A percentile compares a stretch with the other conserved stretches of the same genome.
phyloP scores from a whole-genome alignment of 2,888 invertebrate genomes.

The Nephrotoma appendiculata region DNA sequence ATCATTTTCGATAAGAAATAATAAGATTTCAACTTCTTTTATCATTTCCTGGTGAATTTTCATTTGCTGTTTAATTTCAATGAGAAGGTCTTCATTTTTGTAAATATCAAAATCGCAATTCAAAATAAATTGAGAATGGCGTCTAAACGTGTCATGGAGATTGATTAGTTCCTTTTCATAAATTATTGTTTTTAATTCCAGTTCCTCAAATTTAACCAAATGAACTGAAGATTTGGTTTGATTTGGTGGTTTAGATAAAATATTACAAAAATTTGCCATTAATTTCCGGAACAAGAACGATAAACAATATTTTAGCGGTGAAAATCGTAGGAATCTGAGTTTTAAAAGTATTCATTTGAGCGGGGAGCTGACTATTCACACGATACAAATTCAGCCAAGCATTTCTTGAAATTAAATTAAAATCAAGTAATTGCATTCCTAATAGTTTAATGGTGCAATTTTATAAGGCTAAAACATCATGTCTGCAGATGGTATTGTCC shows the following conservation, averaged over 20 bases:
- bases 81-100: not conserved
- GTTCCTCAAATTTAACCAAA: not conserved
- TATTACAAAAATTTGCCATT: not conserved
- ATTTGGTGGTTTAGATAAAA: not conserved
- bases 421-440: no score
- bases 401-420: no score
- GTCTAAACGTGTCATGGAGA: not conserved
- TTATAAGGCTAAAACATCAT: no score
- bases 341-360: not conserved
- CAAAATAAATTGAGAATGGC: not conserved
- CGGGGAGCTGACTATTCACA: no score
- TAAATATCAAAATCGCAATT: not conserved
- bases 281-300: not conserved
- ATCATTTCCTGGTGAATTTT: not conserved
- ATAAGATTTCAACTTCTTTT: not conserved
- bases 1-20: not conserved
- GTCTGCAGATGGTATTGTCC: no score
- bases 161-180: not conserved
- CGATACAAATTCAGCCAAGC: no score
- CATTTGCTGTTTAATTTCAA: not conserved
- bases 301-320: not conserved
- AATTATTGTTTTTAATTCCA: not conserved
- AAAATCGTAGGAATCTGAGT: not conserved
- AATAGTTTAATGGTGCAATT: no score
- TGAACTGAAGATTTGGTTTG: not conserved